Conservation (phyloP, 1,140 invertebrate genomes). For the Oppia nitens region DNA sequence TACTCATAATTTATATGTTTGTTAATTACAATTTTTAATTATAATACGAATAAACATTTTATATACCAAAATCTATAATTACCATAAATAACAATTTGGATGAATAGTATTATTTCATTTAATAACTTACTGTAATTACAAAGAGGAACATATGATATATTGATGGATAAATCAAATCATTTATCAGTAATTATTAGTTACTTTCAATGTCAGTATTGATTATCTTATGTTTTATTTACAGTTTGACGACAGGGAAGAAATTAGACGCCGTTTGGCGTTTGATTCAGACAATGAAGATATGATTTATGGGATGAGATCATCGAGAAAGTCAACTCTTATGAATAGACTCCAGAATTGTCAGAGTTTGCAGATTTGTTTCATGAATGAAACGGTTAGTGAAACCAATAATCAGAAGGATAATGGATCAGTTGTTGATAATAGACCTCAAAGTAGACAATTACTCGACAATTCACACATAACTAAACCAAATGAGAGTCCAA, state of each 20-base stretch:
- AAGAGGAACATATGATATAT: no score
- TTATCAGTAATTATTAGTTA: no score
- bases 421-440: slow-evolving; percentile 4
- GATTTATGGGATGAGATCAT: slow-evolving; percentile 16
- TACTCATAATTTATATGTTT: no score
- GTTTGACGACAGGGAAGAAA: slow-evolving; percentile 71
- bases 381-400: slow-evolving; percentile 79
- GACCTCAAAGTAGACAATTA: neutral
- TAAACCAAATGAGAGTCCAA: neutral
- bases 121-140: no score
- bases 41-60: no score
- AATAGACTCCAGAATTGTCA: slow-evolving; percentile 39
- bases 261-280: slow-evolving; percentile 68
- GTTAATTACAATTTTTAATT: no score
- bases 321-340: slow-evolving; percentile 6
- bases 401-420: slow-evolving; percentile 21
- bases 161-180: no score
- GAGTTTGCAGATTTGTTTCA: slow-evolving; percentile 85
- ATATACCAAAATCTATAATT: no score
- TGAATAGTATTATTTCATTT: no score
- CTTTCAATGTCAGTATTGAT: no score
- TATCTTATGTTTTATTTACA: no score
- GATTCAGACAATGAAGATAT: slow-evolving; percentile 59
- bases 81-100: no score
- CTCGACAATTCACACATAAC: neutral